Evolutionary conservation across 2,797 vertebrate genomes (phyloP), one percentile per base, ranked within the genome.

Genomic region (Eidolon dupreanum): DNA sequence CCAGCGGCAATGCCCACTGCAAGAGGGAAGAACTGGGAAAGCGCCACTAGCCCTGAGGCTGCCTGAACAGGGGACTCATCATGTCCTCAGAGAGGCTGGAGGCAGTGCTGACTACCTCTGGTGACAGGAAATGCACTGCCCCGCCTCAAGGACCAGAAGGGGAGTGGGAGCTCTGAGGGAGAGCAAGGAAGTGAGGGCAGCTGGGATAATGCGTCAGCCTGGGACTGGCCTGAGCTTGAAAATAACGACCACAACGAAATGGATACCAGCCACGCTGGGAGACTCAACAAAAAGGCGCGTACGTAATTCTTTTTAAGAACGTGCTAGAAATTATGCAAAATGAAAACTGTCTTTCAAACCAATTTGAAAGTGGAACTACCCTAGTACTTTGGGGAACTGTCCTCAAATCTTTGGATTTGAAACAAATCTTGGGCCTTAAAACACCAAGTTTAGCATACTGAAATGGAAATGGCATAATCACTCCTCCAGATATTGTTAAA

Each of bases 271-370:
- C 19, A 41, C 49, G 10, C 36, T 41, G 38, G 55, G 49, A 33
- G n/a, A 87, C 65, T 57, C 78, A 77, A 46, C 36, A 59, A 70
- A 83, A 89, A 87, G 41, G 24, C 26, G 31, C 57, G 36, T 53
- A 16, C 36, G 28, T 65, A 31, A 57, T 66, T 57, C 38, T 71
- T 71, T 93, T 51, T 13, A 61, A 63, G 66, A 85, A 89, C 22
- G 20, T 51, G 51, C 43, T 65, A 84, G 65, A 57, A 79, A 55
- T 73, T 79, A 43, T 61, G 36, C 78, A 73, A 46, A 87, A 51
- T 94, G 31, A 55, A 88, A 93, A 63, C 15, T 41, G 15, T 75
- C 66, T 93, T 95, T 81, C 53, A 63, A 74, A 88, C 49, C 26
- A 78, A 46, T 82, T 46, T 82, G 28, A n/a, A 43, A 81, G 46